Base-by-base conservation (phyloP, 2,113 vertebrate genomes). In the Prunella fulvescens region DNA sequence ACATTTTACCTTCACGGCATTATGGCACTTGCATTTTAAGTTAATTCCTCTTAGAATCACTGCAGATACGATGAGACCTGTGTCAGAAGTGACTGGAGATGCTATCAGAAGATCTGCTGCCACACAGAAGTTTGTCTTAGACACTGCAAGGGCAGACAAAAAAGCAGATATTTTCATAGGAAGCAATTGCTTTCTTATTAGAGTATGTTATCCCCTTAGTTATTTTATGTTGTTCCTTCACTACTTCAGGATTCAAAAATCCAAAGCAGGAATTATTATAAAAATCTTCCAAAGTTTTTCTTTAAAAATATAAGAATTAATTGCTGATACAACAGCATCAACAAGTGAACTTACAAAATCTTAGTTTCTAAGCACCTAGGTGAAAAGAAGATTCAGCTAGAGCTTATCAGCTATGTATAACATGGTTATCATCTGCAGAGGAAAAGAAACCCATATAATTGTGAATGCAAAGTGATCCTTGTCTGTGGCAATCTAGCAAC, bases 21-120 rank as follows among this genome's bases (percentile, higher is more conserved):
- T 91, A 58, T 94, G 95, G 50, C 97, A 61, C 53, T 97, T 96
- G 78, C 97, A 98, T 60, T 71, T 90, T 86, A 98, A 39, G 71
- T 97, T 98, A 97, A 16, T 98, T 97, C 97, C 98, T 98, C 26
- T 95, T 95, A 5, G 97, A 98, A 47, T 96, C 86, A 64, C 64
- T 90, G 37, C 37, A 95, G 72, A 98, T 96, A 74, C 72, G 26
- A 3, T 47, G 98, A 33, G 31, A 15, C 20, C 54, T 54, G 97
- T 98, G 51, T 29, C 51, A 53, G 88, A 89, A 45, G 88, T 86
- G 8, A 16, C 91, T 17, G 96, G 24, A 54, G 25, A 54, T 17
- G 64, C 28, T 79, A 5, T 40, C 40, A 47, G 39, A 66, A 98
- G 87, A 73, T 70, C 51, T 40, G 98, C 86, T 42, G 80, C 94